Evolutionary conservation across 2,113 vertebrate genomes (phyloP).

Genomic region (Channa argus): DNA sequence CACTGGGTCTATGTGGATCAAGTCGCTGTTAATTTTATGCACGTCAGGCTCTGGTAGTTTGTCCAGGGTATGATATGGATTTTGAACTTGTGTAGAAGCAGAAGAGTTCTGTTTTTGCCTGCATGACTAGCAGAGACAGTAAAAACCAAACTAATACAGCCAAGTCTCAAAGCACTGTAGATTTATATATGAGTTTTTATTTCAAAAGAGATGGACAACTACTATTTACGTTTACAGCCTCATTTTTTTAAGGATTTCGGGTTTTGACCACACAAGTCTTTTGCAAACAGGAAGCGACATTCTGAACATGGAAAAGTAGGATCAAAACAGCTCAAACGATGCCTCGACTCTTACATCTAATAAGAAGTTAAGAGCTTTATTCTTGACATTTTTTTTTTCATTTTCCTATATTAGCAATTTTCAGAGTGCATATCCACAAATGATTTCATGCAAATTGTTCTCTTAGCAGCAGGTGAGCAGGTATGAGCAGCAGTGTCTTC

Average conservation of each 20-base stretch:
- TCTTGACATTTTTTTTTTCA: conserved; percentile 18
- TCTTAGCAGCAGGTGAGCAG: conserved; percentile 32
- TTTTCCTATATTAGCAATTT: conserved; percentile 18
- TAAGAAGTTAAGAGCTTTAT: conserved; percentile 19
- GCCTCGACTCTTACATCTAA: neutral
- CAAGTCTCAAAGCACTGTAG: no score
- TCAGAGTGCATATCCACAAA: conserved; percentile 14
- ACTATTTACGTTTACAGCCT: no score
- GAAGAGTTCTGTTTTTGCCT: no score
- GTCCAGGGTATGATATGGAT: neutral
- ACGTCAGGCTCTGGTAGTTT: neutral
- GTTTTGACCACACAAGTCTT: neutral
- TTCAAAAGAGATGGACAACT: no score
- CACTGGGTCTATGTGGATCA: no score
- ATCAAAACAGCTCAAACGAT: neutral
- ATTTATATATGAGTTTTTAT: no score
- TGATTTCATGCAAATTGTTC: conserved; percentile 42
- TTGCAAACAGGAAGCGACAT: neutral
- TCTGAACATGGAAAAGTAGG: neutral
- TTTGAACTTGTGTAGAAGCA: neutral
- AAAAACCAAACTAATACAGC: no score
- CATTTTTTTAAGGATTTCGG: neutral
- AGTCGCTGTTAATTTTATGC: neutral
- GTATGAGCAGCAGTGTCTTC: neutral
- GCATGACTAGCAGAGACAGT: no score